Base-by-base conservation (phyloP, 2,797 vertebrate species). In the Gymnoscopelus braueri region DNA sequence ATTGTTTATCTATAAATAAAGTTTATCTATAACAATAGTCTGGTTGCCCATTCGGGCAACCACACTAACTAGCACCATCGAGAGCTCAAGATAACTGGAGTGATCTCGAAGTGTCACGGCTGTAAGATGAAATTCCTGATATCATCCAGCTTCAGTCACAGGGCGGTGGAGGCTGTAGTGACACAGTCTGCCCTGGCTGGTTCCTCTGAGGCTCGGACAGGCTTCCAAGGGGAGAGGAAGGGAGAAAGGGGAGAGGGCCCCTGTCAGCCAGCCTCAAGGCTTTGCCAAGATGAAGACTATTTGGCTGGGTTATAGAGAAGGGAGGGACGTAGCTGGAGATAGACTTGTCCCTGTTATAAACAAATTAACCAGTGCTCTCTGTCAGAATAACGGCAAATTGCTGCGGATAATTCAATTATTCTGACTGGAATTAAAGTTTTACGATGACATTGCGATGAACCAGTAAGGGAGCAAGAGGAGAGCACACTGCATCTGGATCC, bases 371-470 rank as follows among this genome's bases (percentile, higher is more conserved):
- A 57, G 15, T 12, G 53, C 65, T 72, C 75, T 70, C 71, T 77
- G 83, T 83, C 87, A 90, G 85, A 88, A 87, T 72, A 67, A 77
- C 75, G 78, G 74, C 78, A 81, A 79, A 88, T 76, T 7, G 26
- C 65, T 32, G 77, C 78, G 73, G 87, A 81, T 86, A 81, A 88
- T 86, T 89, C 29, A 83, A 65, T 88, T 80, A 70, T 63, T 62
- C 65, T 51, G 78, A 79, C 60, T 72, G 64, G 71, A 81, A 65
- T 71, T 74, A 10, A 59, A 70, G 64, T 66, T 79, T 86, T 63
- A 69, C 76, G 23, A 60, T 10, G 14, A 62, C 52, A 66, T 75
- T 11, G 57, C 66, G 79, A 62, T 63, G 44, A 67, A 50, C 55
- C 51, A 55, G 54, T 10, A n/a, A 57, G 70, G 63, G 51, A 64